Conservation (phyloP, 2,888 invertebrate species). For the Apamea crenata region DNA sequence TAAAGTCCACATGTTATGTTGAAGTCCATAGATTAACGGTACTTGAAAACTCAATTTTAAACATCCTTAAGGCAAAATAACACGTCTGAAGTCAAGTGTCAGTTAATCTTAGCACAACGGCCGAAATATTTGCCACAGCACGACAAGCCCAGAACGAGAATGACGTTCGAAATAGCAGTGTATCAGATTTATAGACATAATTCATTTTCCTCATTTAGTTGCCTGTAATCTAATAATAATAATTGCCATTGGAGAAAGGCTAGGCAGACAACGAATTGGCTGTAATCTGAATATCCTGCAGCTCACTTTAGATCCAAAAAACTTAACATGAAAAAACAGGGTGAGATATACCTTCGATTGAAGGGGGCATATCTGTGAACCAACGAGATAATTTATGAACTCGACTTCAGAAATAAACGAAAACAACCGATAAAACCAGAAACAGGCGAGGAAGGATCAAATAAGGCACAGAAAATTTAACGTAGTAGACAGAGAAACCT, state of each 20-base stretch:
- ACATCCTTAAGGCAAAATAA: slow-evolving; percentile 7
- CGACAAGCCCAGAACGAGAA: background rate
- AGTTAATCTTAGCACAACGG: background rate
- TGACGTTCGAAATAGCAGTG: background rate
- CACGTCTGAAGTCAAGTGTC: slow-evolving; percentile 7
- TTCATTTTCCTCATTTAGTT: background rate
- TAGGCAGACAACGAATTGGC: too few relatives aligned
- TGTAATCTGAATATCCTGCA: background rate
- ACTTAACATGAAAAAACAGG: too few relatives aligned
- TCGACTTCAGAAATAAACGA: background rate
- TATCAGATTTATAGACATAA: background rate
- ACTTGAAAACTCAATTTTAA: background rate
- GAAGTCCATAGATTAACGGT: slow-evolving; percentile 1
- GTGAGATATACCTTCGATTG: background rate
- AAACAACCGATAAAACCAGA: background rate
- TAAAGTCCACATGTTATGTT: background rate
- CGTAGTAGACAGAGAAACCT: background rate
- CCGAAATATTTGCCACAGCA: slow-evolving; percentile 13
- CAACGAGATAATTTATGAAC: background rate
- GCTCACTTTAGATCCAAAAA: background rate
- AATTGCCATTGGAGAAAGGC: background rate
- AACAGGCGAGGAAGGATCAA: background rate
- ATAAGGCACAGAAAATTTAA: background rate
- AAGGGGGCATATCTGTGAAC: background rate
- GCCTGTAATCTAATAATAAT: background rate